Conservation (phyloP, 2,888 invertebrate genomes). For the Yponomeuta malinellus region DNA sequence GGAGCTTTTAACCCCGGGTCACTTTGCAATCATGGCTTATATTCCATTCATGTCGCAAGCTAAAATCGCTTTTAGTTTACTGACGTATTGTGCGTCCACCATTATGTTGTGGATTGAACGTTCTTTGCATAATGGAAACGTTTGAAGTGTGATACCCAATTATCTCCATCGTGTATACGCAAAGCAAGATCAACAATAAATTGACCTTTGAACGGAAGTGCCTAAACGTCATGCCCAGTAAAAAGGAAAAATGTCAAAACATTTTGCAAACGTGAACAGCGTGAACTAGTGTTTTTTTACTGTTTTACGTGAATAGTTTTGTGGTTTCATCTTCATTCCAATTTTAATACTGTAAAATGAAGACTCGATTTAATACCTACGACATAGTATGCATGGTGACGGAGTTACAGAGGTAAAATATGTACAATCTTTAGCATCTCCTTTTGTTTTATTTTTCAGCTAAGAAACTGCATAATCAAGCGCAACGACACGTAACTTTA, state of each 20-base stretch:
- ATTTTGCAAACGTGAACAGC: neutral
- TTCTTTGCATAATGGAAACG: too few species aligned
- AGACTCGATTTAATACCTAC: conserved; percentile 93
- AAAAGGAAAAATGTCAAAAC: neutral
- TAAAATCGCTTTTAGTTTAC: too few species aligned
- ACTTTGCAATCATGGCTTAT: too few species aligned
- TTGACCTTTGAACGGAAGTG: neutral
- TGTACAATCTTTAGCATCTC: conserved; percentile 16
- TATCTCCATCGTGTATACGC: too few species aligned
- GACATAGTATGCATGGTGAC: conserved; percentile 93
- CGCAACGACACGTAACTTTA: neutral
- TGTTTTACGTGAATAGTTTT: neutral
- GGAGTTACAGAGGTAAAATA: conserved; percentile 87
- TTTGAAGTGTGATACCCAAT: too few species aligned
- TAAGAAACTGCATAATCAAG: neutral
- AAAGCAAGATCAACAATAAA: neutral
- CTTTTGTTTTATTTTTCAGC: conserved; percentile 25
- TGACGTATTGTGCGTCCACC: too few species aligned
- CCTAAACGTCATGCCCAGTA: neutral
- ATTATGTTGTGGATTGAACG: too few species aligned
- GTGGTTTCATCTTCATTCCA: neutral
- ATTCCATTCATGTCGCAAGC: too few species aligned
- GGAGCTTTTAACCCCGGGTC: too few species aligned
- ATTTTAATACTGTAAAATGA: conserved; percentile 77
- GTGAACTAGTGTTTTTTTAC: neutral